Evolutionary conservation across 2,797 vertebrate genomes (phyloP).

Genomic region (Echeneis naucrates): DNA sequence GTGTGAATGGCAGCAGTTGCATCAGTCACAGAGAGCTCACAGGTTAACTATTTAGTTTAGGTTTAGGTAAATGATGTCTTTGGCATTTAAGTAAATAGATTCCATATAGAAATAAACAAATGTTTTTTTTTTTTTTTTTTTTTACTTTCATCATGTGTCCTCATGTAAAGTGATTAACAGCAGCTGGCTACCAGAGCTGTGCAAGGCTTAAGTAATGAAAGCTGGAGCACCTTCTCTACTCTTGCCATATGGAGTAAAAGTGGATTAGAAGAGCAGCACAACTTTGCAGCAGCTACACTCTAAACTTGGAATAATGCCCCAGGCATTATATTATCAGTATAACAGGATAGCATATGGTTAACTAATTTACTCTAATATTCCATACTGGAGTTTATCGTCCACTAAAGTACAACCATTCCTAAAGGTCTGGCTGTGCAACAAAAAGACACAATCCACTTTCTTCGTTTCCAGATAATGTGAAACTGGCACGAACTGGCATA

Average conservation of each 20-base stretch:
- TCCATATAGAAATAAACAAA: constrained; percentile 20
- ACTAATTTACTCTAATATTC: not conserved
- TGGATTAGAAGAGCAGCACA: constrained; percentile 64
- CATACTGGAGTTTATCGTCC: not conserved
- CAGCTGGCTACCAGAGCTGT: constrained; percentile 41
- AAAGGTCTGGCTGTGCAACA: not conserved
- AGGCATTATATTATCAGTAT: not conserved
- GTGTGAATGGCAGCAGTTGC: not conserved
- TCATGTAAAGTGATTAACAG: constrained; percentile 6
- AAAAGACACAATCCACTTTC: not conserved
- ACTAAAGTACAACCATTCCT: not conserved
- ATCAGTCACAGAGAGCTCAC: not conserved
- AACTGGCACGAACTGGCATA: not conserved
- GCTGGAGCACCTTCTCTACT: constrained; percentile 44
- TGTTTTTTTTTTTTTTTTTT: no score
- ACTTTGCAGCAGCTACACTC: constrained; percentile 35
- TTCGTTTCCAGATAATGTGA: not conserved
- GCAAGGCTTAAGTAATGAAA: constrained; percentile 52
- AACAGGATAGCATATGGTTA: not conserved
- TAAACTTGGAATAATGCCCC: constrained; percentile 3
- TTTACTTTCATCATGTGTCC: not conserved
- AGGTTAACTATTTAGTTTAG: not conserved
- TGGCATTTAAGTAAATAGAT: constrained; percentile 25
- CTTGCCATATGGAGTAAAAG: constrained; percentile 73
- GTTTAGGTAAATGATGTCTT: no score